Percentiles rank a stretch among this genome's conserved stretches.
Evolutionary conservation across 2,113 vertebrate genomes (phyloP).

Genomic region (Pungitius pungitius): DNA sequence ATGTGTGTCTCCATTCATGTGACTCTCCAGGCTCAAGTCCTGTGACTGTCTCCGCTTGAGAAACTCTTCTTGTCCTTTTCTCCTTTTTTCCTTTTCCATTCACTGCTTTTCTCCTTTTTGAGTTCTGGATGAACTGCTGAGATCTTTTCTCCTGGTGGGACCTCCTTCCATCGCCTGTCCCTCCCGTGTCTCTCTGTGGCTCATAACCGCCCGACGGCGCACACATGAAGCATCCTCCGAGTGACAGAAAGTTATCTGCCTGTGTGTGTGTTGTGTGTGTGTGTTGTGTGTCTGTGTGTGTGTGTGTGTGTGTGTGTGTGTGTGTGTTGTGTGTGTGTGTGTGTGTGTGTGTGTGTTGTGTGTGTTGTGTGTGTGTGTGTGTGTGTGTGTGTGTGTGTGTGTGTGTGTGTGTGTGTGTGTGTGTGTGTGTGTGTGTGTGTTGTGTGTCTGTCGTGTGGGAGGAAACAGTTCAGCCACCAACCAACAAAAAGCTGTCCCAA

Average conservation of each 20-base stretch:
- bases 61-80: background rate
- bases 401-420: background rate
- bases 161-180: too few species aligned
- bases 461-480: constrained; percentile 65
- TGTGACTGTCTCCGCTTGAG: constrained; percentile 37
- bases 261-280: background rate
- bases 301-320: background rate
- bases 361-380: background rate
- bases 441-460: constrained; percentile 50
- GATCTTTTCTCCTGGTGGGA: too few species aligned
- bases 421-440: constrained; percentile 4
- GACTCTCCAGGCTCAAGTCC: constrained; percentile 30
- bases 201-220: constrained; percentile 6
- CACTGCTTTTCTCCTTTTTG: background rate
- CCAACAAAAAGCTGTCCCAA: constrained; percentile 61
- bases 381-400: background rate
- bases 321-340: background rate
- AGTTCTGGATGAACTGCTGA: background rate
- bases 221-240: constrained; percentile 30
- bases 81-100: background rate
- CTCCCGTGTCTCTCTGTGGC: background rate
- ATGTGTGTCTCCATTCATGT: constrained; percentile 33
- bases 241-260: constrained; percentile 40
- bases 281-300: background rate
- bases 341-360: background rate